Evolutionary conservation across 30 jellyfish, hydroid and myxozoan species (phyloP), one percentile per base, ranked within the genome.

Genomic region (Phacellophora camtschatica): DNA sequence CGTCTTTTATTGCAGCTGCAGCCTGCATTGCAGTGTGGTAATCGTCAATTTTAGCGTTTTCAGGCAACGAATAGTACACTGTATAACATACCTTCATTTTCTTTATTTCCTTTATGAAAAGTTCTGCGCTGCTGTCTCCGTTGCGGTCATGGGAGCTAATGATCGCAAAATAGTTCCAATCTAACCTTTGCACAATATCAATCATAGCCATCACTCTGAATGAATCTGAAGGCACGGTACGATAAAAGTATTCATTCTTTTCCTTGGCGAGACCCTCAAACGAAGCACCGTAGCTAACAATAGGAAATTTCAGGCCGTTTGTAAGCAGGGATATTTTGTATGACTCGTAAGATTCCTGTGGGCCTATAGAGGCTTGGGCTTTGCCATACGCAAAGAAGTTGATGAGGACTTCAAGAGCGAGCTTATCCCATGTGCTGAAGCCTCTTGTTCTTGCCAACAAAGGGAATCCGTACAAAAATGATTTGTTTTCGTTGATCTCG

Each of bases 181-280:
- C 70, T 18, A 93, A 51, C 54, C 57, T 29, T 46, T 30, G 43
- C 48, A 87, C 3, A 49, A 93, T 50, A 31, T 75, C 95, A 31
- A 93, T 51, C 49, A 89, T 78, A 6, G 96, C 97, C 73, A 63
- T 41, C 25, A 81, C 95, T 28, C 96, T 86, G 58, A 58, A 84
- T 32, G 71, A 53, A 42, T 87, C 96, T 29, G 96, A 81, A 0
- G 99, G 95, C 7, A 87, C 95, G 9, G 99, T 93, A 54, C 99
- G 88, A 71, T 86, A 82, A 77, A 88, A 24, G 50, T 46, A 58
- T 8, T 33, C 15, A 9, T 58, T 20, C 29, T 62, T 35, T 66
- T 35, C 29, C 27, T 45, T 36, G n/a, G 56, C 65, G 0, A 56
- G 22, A 13, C 22, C 35, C 23, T 72, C 95, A 50, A 74, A 90